These are phyloP conservation scores for Theocolax elegans DNA, from an alignment of 1,140 invertebrate species.

Conservation along the genomic window DNA sequence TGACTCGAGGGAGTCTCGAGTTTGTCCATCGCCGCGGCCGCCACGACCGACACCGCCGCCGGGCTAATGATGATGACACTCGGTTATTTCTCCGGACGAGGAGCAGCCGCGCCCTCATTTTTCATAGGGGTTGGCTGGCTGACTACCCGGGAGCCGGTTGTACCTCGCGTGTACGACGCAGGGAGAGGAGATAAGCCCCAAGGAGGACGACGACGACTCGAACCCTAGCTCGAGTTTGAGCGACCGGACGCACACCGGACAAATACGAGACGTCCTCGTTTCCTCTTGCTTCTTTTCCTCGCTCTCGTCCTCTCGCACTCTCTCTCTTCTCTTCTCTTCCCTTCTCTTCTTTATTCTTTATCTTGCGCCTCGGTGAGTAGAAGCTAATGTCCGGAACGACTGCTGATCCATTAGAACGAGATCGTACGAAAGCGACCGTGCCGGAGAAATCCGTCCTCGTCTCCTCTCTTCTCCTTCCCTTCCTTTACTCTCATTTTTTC, in stretches of 20 bases:
- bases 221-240: conserved; percentile 15
- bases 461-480: conserved; percentile 31
- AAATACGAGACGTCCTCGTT: conserved; percentile 10
- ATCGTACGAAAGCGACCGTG: conserved; percentile 24
- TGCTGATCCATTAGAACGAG: conserved; percentile 59
- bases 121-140: conserved; percentile 51
- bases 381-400: conserved; percentile 66
- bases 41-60: no score
- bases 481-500: conserved; percentile 16
- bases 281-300: no score
- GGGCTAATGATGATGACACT: conserved; percentile 64
- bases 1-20: neutral
- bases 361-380: conserved; percentile 39
- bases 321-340: conserved; percentile 39
- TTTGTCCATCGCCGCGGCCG: neutral
- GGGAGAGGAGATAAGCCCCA: neutral
- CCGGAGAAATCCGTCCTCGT: conserved; percentile 36
- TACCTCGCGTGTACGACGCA: neutral
- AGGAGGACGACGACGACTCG: neutral
- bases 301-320: neutral
- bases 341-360: conserved; percentile 39
- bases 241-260: neutral
- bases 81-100: conserved; percentile 55
- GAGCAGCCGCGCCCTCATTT: conserved; percentile 52
- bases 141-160: neutral